Conservation (phyloP, 2,888 invertebrate species). For the Eulithis testata region DNA sequence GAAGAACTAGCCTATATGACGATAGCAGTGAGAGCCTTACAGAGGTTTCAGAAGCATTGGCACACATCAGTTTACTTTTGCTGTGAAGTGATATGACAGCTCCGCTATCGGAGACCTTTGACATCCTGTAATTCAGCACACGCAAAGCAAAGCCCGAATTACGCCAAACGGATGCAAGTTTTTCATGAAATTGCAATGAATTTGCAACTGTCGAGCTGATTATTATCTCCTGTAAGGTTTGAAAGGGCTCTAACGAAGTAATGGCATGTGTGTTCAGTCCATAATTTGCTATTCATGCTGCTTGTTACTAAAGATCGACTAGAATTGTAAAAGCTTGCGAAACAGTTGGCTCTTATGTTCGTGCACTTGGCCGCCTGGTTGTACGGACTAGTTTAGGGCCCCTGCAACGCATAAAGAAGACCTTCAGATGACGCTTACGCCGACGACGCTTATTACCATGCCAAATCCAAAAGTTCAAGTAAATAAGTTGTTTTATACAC, state of each 20-base stretch:
- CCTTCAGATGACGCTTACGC: no score
- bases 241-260: conserved; percentile 21
- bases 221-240: conserved; percentile 14
- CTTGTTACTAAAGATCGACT: neutral
- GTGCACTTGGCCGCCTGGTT: no score
- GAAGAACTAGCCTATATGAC: no score
- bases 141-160: conserved; percentile 44
- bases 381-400: no score
- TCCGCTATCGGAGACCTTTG: neutral
- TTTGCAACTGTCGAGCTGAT: conserved; percentile 30
- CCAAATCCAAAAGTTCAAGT: no score
- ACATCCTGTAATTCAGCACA: conserved; percentile 33
- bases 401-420: no score
- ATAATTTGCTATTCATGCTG: neutral
- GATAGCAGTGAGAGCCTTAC: no score
- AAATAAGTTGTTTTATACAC: no score
- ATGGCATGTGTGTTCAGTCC: conserved; percentile 3
- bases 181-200: conserved; percentile 39
- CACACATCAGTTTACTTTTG: no score
- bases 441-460: no score
- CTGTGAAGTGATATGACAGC: neutral
- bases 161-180: conserved; percentile 48
- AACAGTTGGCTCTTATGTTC: no score
- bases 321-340: neutral
- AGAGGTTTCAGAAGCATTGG: no score